Conservation (phyloP, 1,140 invertebrate genomes). For the Thaumetopoea pityocampa region DNA sequence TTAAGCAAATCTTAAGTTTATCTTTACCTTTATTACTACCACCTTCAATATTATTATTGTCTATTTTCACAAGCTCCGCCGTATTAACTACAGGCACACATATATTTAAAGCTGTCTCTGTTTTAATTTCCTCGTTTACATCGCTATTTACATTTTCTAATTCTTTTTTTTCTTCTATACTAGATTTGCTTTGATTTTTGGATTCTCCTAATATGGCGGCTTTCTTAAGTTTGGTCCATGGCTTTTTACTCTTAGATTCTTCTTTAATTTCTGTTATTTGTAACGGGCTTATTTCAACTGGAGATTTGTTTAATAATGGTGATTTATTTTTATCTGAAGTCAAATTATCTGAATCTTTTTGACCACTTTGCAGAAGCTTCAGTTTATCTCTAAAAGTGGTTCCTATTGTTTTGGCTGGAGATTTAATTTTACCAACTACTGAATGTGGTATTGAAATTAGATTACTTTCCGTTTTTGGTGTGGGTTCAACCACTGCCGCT, state of each 20-base stretch:
- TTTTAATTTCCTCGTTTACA: constrained; percentile 24
- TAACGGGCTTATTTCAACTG: constrained; percentile 37
- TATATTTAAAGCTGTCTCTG: constrained; percentile 46
- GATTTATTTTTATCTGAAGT: constrained; percentile 45
- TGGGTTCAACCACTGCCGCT: constrained; percentile 60
- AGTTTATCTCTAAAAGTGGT: constrained; percentile 69
- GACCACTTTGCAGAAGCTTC: constrained; percentile 61
- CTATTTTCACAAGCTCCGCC: constrained; percentile 62
- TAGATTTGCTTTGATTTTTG: constrained; percentile 56
- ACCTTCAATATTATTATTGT: constrained; percentile 59
- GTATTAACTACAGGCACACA: constrained; percentile 55
- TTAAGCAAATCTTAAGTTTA: constrained; percentile 50
- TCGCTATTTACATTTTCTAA: constrained; percentile 29
- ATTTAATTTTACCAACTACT: constrained; percentile 74
- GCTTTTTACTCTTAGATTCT: constrained; percentile 59
- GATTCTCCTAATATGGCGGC: constrained; percentile 73
- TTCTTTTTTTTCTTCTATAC: constrained; percentile 46
- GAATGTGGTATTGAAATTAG: constrained; percentile 72
- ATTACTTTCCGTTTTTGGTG: constrained; percentile 63
- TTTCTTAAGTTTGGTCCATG: constrained; percentile 77
- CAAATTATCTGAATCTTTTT: constrained; percentile 44
- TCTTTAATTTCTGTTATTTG: constrained; percentile 47
- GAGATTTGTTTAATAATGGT: constrained; percentile 36
- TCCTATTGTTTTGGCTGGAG: constrained; percentile 66
- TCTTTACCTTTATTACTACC: constrained; percentile 50